These are phyloP conservation scores for Neria commutata DNA, from an alignment of 2,888 invertebrate species.

Conservation along the genomic window DNA sequence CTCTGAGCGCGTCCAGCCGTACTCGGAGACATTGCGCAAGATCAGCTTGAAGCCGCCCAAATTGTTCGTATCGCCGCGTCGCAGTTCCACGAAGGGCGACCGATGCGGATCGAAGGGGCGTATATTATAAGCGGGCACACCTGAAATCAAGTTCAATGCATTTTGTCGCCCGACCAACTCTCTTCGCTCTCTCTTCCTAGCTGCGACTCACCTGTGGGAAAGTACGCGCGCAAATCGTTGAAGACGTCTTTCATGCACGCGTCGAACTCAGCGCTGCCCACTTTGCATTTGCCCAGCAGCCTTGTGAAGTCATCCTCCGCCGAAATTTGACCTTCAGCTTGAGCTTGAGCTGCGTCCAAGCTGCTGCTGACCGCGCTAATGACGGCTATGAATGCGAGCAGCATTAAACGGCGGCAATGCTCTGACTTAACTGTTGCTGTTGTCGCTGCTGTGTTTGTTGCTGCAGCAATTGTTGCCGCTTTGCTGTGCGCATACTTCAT, in stretches of 20 bases:
- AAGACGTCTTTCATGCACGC: slow-evolving; percentile 74
- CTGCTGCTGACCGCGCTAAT: not conserved
- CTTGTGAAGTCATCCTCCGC: slow-evolving; percentile 51
- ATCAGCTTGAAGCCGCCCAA: slow-evolving; percentile 73
- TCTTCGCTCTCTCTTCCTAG: no score
- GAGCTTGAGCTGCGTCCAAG: not conserved
- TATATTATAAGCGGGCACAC: slow-evolving; percentile 74
- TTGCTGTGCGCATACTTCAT: no score
- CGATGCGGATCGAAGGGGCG: slow-evolving; percentile 81
- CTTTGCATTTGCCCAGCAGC: slow-evolving; percentile 68
- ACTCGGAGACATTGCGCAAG: slow-evolving; percentile 75
- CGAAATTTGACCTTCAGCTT: slow-evolving; percentile 42
- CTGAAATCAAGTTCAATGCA: slow-evolving; percentile 58
- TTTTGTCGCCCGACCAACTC: no score
- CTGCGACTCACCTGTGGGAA: slow-evolving; percentile 76
- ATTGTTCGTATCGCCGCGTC: slow-evolving; percentile 68
- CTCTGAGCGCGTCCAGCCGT: slow-evolving; percentile 77
- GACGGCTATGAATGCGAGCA: not conserved
- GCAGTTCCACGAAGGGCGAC: slow-evolving; percentile 70
- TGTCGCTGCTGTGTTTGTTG: not conserved
- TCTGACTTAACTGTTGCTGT: not conserved
- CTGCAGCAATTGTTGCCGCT: not conserved
- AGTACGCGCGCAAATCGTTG: slow-evolving; percentile 74
- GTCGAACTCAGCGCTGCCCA: slow-evolving; percentile 70
- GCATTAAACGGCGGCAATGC: not conserved